These are phyloP conservation scores for Drosophila tropicalis DNA, from an alignment of 1,140 invertebrate genomes.

Conservation along the genomic window DNA sequence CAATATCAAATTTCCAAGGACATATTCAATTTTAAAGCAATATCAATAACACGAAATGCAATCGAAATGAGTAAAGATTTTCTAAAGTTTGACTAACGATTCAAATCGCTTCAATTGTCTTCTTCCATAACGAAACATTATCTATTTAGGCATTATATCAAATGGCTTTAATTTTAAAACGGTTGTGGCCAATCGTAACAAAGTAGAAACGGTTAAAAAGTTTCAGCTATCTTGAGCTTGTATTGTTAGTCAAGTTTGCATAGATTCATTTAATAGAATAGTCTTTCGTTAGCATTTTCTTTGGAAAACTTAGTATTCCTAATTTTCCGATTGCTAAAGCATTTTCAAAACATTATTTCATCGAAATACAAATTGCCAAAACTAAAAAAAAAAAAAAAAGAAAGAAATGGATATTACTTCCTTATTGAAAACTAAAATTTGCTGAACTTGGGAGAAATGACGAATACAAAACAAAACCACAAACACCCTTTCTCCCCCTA, in stretches of 20 bases:
- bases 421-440: constrained; percentile 58
- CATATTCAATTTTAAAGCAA: not conserved
- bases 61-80: not conserved
- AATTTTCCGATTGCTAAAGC: too few species aligned
- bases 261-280: not conserved
- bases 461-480: constrained; percentile 4
- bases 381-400: not conserved
- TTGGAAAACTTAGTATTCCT: not conserved
- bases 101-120: too few species aligned
- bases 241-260: not conserved
- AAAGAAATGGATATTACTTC: constrained; percentile 42
- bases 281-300: not conserved
- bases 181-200: not conserved
- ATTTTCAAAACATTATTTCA: not conserved
- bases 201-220: not conserved
- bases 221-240: not conserved
- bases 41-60: not conserved
- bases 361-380: constrained; percentile 9
- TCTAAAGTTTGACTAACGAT: not conserved
- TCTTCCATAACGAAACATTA: too few species aligned
- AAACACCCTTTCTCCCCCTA: not conserved
- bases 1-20: constrained; percentile 8
- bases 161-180: too few species aligned
- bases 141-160: too few species aligned
- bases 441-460: constrained; percentile 57